These are phyloP conservation scores for Macrotus californicus DNA, from an alignment of 2,113 vertebrate species.

Conservation along the genomic window DNA sequence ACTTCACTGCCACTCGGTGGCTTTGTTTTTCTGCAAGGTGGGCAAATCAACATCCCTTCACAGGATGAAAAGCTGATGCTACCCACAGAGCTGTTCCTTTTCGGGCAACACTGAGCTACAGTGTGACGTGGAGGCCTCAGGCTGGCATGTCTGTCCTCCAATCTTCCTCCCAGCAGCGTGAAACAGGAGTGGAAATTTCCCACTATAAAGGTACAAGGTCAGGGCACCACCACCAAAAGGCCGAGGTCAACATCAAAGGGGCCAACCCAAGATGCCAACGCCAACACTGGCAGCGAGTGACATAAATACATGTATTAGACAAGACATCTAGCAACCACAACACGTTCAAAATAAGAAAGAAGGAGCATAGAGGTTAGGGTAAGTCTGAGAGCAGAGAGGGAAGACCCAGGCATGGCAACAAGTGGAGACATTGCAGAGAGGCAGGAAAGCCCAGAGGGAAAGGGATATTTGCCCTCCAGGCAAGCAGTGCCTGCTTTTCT, in stretches of 20 bases:
- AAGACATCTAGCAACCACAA: background rate
- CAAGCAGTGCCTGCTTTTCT: background rate
- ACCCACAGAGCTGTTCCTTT: background rate
- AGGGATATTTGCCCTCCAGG: background rate
- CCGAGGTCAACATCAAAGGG: background rate
- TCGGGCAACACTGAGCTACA: background rate
- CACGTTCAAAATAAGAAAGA: background rate
- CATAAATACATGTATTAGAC: background rate
- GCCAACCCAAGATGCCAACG: background rate
- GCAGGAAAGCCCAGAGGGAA: background rate
- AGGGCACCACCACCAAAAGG: background rate
- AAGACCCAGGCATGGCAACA: background rate
- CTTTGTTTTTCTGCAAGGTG: background rate
- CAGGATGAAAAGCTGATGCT: background rate
- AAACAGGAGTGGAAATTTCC: background rate
- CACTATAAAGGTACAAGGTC: background rate
- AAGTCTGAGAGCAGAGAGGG: background rate
- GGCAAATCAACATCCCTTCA: background rate
- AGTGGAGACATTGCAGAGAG: background rate
- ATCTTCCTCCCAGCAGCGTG: background rate
- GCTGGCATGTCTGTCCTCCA: background rate
- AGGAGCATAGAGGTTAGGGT: background rate
- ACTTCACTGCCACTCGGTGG: conserved; percentile 23
- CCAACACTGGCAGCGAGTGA: background rate
- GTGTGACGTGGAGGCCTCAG: background rate